Evolutionary conservation across 1,140 invertebrate species (phyloP).

Genomic region (Trachelipus rathkii): DNA sequence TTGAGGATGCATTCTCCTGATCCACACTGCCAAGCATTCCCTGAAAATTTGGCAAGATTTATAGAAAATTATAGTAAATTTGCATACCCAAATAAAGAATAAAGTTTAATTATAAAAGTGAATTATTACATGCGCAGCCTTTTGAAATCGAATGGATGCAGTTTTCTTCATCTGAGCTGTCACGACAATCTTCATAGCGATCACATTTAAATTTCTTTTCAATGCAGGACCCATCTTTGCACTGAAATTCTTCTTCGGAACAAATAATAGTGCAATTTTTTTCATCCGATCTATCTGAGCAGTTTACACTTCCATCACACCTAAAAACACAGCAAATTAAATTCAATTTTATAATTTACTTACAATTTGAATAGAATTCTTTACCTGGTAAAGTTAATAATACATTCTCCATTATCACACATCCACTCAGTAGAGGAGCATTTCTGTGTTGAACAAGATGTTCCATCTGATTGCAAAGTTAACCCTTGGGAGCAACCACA

Average conservation of each 20-base stretch:
- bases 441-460: too few relatives aligned
- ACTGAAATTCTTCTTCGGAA: slow-evolving; percentile 16
- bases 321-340: not conserved
- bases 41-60: not conserved
- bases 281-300: not conserved
- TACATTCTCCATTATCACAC: too few relatives aligned
- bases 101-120: not conserved
- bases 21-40: not conserved
- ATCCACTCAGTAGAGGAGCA: too few relatives aligned
- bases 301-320: not conserved
- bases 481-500: too few relatives aligned
- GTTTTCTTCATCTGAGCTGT: slow-evolving; percentile 28
- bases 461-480: too few relatives aligned
- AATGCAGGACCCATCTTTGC: slow-evolving; percentile 24
- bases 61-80: not conserved
- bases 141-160: not conserved
- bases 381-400: too few relatives aligned
- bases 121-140: too few relatives aligned
- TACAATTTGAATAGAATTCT: too few relatives aligned
- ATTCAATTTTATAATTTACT: too few relatives aligned
- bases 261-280: not conserved
- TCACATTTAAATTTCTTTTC: slow-evolving; percentile 28
- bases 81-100: not conserved
- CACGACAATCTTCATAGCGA: slow-evolving; percentile 26
- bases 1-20: not conserved